Base-by-base conservation (phyloP, 2,888 invertebrate species). In the Corbicula japonica region DNA sequence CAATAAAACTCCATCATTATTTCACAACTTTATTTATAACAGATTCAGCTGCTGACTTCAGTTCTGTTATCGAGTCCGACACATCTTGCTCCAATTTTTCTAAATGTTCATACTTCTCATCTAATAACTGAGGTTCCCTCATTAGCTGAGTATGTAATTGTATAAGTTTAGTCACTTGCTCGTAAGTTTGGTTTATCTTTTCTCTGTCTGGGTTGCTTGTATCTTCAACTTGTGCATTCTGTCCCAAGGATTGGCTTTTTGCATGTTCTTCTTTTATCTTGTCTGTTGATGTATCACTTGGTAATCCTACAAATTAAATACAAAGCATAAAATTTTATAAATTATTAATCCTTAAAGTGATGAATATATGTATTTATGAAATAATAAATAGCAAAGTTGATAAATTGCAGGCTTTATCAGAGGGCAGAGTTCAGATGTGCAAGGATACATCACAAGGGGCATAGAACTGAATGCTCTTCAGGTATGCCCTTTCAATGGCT, bases 51-150 rank as follows among this genome's bases (percentile, higher is more conserved):
- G 82, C 75, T 23, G 75, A 63, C 61, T 73, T 75, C 18, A 82
- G 69, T 76, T 82, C 72, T 28, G 72, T 50, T 34, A 82, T 82
- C 6, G 78, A 82, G n/a, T 71, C 52, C 15, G 78, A 71, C 10
- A 82, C 76, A 32, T 82, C 82, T 23, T 78, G 50, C 32, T 76
- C 78, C 21, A 78, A 60, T 48, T 78, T 75, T 62, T 73, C 58
- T 46, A 82, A 60, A 38, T 68, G 68, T 46, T 82, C 72, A 76
- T 82, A 82, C 41, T 72, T 78, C 58, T 72, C 61, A 41, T 76
- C 50, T 26, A 82, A 73, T 8, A 46, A 26, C 28, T 72, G n/a
- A 15, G 82, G 82, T 62, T 82, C 76, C n/a, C 71, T 65, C 4
- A 21, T 50, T 2, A 82, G 44, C 35, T 76, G 41, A 46, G 58